A percentile compares a stretch with the other conserved stretches of the same genome.
Conservation (phyloP, 2,888 invertebrate species). For the Eutolmus rufibarbis region DNA sequence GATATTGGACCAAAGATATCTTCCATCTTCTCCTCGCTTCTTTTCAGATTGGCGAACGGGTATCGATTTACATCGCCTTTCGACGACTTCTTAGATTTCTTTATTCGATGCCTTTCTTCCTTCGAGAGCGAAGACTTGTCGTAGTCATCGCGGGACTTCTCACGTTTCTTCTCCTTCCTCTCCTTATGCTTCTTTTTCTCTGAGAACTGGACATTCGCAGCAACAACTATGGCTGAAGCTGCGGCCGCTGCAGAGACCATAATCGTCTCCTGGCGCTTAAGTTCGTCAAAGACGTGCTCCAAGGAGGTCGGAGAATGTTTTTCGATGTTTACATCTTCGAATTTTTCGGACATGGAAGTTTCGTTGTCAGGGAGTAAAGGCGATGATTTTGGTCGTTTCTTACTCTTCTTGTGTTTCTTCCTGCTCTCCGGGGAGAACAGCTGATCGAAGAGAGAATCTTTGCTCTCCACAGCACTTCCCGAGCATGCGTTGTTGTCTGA, state of each 20-base stretch:
- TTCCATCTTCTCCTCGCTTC: constrained; percentile 85
- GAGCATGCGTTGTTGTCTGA: constrained; percentile 50
- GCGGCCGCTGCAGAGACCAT: constrained; percentile 29
- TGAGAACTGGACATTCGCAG: constrained; percentile 37
- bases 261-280: constrained; percentile 60
- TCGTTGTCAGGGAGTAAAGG: constrained; percentile 54
- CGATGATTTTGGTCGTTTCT: constrained; percentile 77
- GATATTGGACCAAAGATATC: constrained; percentile 88
- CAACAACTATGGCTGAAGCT: constrained; percentile 40
- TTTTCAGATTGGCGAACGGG: constrained; percentile 59
- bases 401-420: constrained; percentile 85
- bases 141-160: constrained; percentile 53
- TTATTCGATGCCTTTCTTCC: constrained; percentile 62
- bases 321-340: constrained; percentile 35
- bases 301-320: constrained; percentile 51
- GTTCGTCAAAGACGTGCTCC: constrained; percentile 65
- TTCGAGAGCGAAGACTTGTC: constrained; percentile 56
- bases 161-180: constrained; percentile 61
- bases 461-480: constrained; percentile 60
- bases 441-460: constrained; percentile 60
- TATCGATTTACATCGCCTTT: constrained; percentile 53
- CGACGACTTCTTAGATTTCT: constrained; percentile 69
- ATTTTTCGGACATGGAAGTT: constrained; percentile 36
- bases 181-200: constrained; percentile 62
- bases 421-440: constrained; percentile 67